Conservation (phyloP, 2,113 vertebrate genomes). For the Morone saxatilis region DNA sequence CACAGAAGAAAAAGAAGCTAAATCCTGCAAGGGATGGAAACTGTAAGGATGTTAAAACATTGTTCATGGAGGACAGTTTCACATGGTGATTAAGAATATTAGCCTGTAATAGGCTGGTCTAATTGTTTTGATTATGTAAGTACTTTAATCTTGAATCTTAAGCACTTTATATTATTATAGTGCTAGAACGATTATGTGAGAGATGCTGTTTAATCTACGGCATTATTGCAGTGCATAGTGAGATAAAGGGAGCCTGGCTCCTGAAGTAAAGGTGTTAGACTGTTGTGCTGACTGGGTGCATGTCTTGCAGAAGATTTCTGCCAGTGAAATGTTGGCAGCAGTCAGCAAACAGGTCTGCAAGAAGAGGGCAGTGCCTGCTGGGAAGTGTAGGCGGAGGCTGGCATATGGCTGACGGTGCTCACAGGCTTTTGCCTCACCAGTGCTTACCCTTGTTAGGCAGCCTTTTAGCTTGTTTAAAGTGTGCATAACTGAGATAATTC, state of each 20-base stretch:
- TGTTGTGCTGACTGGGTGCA: constrained; percentile 72
- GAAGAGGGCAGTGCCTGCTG: constrained; percentile 78
- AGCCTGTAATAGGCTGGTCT: constrained; percentile 39
- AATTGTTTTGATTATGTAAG: constrained; percentile 58
- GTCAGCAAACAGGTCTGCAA: constrained; percentile 63
- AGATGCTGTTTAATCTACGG: constrained; percentile 49
- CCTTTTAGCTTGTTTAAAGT: constrained; percentile 47
- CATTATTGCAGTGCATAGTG: constrained; percentile 39
- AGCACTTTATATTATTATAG: constrained; percentile 19
- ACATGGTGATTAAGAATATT: constrained; percentile 38
- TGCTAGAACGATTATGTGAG: constrained; percentile 6
- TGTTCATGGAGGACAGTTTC: constrained; percentile 36
- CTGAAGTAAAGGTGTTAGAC: constrained; percentile 71
- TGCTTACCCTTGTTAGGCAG: constrained; percentile 51
- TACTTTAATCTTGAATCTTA: constrained; percentile 33
- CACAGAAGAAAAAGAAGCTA: constrained; percentile 18
- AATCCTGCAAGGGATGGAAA: constrained; percentile 33
- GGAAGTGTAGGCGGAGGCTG: constrained; percentile 80
- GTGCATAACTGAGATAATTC: constrained; percentile 37
- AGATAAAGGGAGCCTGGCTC: constrained; percentile 45
- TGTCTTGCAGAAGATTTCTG: constrained; percentile 65
- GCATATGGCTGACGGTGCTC: constrained; percentile 68
- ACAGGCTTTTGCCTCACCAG: constrained; percentile 47
- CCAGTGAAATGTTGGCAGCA: constrained; percentile 76
- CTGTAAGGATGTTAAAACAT: constrained; percentile 24